Evolutionary conservation across 1,140 invertebrate genomes (phyloP).

Genomic region (Caenorhabditis briggsae): DNA sequence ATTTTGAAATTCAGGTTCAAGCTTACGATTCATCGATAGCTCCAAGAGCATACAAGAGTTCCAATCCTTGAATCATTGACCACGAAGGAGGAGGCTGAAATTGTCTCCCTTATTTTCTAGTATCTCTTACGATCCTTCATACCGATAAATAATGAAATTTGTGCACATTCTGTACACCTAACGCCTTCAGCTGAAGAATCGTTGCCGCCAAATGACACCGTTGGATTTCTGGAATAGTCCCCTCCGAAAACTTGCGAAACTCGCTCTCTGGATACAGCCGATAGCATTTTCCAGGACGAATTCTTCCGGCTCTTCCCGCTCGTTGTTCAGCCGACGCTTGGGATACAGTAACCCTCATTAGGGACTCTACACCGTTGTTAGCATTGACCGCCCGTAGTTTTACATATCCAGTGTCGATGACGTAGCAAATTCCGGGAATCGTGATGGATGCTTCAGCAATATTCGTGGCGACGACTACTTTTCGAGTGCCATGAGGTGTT

Average conservation of each 20-base stretch:
- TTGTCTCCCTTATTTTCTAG: neutral
- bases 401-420: constrained; percentile 96
- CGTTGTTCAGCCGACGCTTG: constrained; percentile 89
- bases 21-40: constrained; percentile 83
- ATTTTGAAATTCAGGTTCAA: neutral
- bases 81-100: constrained; percentile 86
- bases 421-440: constrained; percentile 90
- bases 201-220: constrained; percentile 88
- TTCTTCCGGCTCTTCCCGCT: constrained; percentile 90
- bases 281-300: constrained; percentile 87
- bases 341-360: constrained; percentile 88
- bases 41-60: constrained; percentile 88
- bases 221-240: constrained; percentile 92
- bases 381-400: constrained; percentile 92
- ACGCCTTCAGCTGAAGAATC: constrained; percentile 91
- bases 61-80: constrained; percentile 85
- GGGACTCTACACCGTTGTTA: constrained; percentile 86
- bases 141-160: constrained; percentile 81
- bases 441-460: constrained; percentile 96
- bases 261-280: constrained; percentile 83
- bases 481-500: constrained; percentile 84
- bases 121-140: neutral
- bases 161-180: constrained; percentile 90
- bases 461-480: constrained; percentile 95
- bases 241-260: constrained; percentile 83